phyloP scores from a whole-genome alignment of 2,113 vertebrate species.

The Mus spicilegus region DNA sequence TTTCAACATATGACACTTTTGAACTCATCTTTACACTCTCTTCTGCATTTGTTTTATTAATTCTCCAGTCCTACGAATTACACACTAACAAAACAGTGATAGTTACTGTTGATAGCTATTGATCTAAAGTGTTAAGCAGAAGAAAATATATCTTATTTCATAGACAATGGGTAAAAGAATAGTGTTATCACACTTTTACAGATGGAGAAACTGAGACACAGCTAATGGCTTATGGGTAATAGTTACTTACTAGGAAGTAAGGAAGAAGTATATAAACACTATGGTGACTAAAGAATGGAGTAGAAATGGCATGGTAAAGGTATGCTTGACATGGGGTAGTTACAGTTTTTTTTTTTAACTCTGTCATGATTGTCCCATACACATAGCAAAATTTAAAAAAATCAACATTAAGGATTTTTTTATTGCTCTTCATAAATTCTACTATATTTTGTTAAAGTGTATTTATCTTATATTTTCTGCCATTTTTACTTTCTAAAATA shows the following conservation, averaged over 20 bases:
- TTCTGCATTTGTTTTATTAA: not conserved
- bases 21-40: not conserved
- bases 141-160: not conserved
- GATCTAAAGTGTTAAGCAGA: not conserved
- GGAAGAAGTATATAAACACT: not conserved
- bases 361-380: not conserved
- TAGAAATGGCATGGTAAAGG: not conserved
- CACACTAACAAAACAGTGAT: not conserved
- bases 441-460: not conserved
- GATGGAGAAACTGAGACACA: not conserved
- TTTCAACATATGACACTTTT: not conserved
- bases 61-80: not conserved
- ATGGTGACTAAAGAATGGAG: not conserved
- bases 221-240: not conserved
- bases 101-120: not conserved
- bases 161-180: not conserved
- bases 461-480: constrained; percentile 17
- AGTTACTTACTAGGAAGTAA: not conserved
- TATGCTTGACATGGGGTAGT: not conserved
- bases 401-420: not conserved
- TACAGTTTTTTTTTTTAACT: not conserved
- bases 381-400: not conserved
- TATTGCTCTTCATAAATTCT: not conserved
- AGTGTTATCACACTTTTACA: not conserved
- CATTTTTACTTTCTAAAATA: constrained; percentile 7